These are phyloP conservation scores for Spodoptera picta DNA, from an alignment of 2,888 invertebrate species.

Conservation along the genomic window DNA sequence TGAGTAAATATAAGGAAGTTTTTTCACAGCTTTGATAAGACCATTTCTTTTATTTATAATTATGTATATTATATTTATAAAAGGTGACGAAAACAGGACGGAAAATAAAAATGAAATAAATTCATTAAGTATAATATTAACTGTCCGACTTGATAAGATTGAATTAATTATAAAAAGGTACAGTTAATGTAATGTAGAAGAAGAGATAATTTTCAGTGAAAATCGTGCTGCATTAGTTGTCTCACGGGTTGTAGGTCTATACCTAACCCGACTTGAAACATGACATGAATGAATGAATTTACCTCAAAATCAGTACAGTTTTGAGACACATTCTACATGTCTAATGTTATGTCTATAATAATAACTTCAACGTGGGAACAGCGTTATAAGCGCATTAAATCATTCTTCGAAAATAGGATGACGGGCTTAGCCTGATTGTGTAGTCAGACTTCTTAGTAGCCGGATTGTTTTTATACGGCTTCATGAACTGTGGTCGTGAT, in stretches of 20 bases:
- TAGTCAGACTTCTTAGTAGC: conserved; percentile 58
- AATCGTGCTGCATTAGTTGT: too few relatives aligned
- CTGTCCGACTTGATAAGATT: too few relatives aligned
- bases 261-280: too few relatives aligned
- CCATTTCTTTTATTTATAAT: conserved; percentile 4
- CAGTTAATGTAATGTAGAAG: too few relatives aligned
- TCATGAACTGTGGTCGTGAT: conserved; percentile 40
- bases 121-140: too few relatives aligned
- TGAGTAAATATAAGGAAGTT: conserved; percentile 24
- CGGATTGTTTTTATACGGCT: conserved; percentile 50
- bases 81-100: neutral
- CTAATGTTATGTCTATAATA: conserved; percentile 1
- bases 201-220: too few relatives aligned
- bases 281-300: too few relatives aligned
- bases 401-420: conserved; percentile 54
- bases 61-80: neutral
- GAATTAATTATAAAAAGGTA: too few relatives aligned
- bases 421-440: conserved; percentile 54
- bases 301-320: too few relatives aligned
- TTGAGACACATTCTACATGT: too few relatives aligned
- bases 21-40: conserved; percentile 31
- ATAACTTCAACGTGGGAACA: conserved; percentile 22
- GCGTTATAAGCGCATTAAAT: conserved; percentile 42
- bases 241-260: too few relatives aligned
- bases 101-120: too few relatives aligned